Conservation (phyloP, 2,113 vertebrate genomes). For the Pelobates fuscus region DNA sequence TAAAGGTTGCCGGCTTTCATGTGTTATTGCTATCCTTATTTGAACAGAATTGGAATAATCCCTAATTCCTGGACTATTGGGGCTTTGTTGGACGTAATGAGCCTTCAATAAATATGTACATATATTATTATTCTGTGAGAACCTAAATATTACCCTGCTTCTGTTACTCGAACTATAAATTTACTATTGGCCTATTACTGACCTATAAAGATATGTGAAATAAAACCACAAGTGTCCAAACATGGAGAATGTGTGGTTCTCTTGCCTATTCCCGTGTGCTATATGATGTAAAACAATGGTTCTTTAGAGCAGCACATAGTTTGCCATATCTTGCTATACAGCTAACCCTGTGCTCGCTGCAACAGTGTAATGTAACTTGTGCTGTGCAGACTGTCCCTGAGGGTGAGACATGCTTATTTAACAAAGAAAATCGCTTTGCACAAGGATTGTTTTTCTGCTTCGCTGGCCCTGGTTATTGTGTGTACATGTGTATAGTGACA, state of each 20-base stretch:
- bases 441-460: conserved; percentile 34
- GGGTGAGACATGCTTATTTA: conserved; percentile 39
- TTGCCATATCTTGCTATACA: background rate
- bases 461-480: conserved; percentile 38
- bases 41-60: too few relatives aligned
- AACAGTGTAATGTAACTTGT: conserved; percentile 33
- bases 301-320: conserved; percentile 13
- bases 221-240: background rate
- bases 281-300: conserved; percentile 21
- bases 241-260: background rate
- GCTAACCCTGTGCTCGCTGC: background rate
- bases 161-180: too few relatives aligned
- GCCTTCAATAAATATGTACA: too few relatives aligned
- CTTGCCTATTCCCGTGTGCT: conserved; percentile 5
- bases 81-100: too few relatives aligned
- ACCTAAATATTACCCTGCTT: too few relatives aligned
- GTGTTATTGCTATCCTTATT: too few relatives aligned
- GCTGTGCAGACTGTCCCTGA: conserved; percentile 18
- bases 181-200: too few relatives aligned
- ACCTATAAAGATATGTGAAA: background rate
- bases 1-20: too few relatives aligned
- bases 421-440: conserved; percentile 40
- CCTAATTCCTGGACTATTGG: too few relatives aligned
- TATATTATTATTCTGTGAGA: too few relatives aligned
- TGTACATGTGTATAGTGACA: conserved; percentile 21